A percentile compares a stretch with the other conserved stretches of the same genome.
Conservation (phyloP, 2,888 invertebrate species). For the Arctia plantaginis region DNA sequence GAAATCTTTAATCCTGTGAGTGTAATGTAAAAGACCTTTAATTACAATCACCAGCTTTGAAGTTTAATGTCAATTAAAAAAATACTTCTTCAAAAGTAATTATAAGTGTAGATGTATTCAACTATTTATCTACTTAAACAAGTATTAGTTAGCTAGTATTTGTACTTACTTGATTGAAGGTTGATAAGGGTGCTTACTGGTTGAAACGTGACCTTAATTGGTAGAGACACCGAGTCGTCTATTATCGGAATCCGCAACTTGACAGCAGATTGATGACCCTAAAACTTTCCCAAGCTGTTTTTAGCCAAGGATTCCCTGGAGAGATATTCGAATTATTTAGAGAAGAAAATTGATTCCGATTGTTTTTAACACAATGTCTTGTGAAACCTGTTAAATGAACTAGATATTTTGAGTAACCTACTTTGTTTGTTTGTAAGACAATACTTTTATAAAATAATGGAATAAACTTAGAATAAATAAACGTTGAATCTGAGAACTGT, state of each 20-base stretch:
- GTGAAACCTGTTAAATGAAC: conserved; percentile 21
- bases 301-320: conserved; percentile 29
- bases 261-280: conserved; percentile 42
- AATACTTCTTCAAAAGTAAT: neutral
- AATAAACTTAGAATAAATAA: neutral
- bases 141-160: conserved; percentile 22
- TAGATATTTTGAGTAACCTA: conserved; percentile 7
- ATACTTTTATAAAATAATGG: neutral
- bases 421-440: neutral
- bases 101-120: neutral
- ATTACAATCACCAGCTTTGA: too few species aligned
- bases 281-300: conserved; percentile 39
- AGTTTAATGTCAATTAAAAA: neutral
- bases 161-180: conserved; percentile 38
- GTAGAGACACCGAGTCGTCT: conserved; percentile 30
- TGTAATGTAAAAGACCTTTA: neutral
- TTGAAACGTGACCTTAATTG: conserved; percentile 47
- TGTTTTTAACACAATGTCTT: conserved; percentile 30
- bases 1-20: neutral
- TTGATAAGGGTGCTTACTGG: conserved; percentile 38
- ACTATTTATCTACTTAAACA: conserved; percentile 11
- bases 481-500: neutral
- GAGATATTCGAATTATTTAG: conserved; percentile 35
- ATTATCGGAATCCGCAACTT: conserved; percentile 37
- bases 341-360: conserved; percentile 37